phyloP scores from a whole-genome alignment of 2,888 invertebrate genomes.

The Hedychridium roseum region DNA sequence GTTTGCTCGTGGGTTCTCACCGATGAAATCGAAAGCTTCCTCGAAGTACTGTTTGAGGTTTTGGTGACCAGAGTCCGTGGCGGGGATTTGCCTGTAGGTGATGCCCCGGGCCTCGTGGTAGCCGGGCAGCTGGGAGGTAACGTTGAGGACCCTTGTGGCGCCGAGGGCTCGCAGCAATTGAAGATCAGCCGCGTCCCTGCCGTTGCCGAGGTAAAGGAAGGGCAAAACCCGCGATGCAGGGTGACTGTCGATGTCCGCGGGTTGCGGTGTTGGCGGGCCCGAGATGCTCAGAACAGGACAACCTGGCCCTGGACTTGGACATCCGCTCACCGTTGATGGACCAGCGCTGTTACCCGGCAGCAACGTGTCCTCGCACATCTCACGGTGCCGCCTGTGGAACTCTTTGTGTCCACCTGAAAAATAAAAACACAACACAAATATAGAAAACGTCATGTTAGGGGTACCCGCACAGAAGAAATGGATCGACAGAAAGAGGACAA shows the following conservation, averaged over 20 bases:
- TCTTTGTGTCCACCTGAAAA: conserved; percentile 75
- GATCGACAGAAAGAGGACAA: no score
- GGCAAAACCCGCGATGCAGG: conserved; percentile 82
- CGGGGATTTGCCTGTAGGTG: conserved; percentile 81
- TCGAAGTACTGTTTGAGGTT: conserved; percentile 90
- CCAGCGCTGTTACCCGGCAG: conserved; percentile 56
- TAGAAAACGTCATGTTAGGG: no score
- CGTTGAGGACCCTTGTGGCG: conserved; percentile 82
- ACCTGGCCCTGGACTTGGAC: conserved; percentile 60
- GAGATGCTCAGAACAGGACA: conserved; percentile 52
- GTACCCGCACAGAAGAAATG: no score
- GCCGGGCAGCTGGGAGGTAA: conserved; percentile 79
- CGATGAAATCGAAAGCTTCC: conserved; percentile 86
- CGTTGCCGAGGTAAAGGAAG: conserved; percentile 83
- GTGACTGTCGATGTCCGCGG: conserved; percentile 75
- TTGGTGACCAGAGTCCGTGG: conserved; percentile 83
- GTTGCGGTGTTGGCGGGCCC: conserved; percentile 51
- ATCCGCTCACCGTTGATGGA: conserved; percentile 60
- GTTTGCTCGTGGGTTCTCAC: no score
- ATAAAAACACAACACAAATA: conserved; percentile 9
- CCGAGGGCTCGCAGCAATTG: conserved; percentile 72
- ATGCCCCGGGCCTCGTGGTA: conserved; percentile 74
- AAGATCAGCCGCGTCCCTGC: conserved; percentile 79
- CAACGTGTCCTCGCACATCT: conserved; percentile 76
- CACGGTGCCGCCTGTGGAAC: conserved; percentile 75